Percentiles rank a stretch among this genome's conserved stretches.
These are phyloP conservation scores for Cyprinella venusta DNA, from an alignment of 2,797 vertebrate species.

Conservation along the genomic window DNA sequence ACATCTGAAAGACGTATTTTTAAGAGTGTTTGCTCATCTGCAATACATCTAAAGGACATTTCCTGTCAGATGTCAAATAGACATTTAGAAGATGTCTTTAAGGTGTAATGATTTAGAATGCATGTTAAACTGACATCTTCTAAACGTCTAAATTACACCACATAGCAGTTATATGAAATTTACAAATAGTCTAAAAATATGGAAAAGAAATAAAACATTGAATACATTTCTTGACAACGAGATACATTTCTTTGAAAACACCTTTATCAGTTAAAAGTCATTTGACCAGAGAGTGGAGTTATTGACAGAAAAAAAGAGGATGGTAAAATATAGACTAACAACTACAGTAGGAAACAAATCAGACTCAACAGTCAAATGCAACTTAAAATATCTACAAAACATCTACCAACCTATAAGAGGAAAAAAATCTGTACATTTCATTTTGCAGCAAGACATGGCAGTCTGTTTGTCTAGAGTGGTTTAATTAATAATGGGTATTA, in stretches of 20 bases:
- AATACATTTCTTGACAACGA: constrained; percentile 1
- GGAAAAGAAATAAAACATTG: not conserved
- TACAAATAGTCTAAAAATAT: constrained; percentile 5
- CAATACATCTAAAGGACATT: too few relatives aligned
- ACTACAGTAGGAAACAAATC: constrained; percentile 2
- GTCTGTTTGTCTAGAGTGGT: constrained; percentile 12
- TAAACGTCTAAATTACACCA: too few relatives aligned
- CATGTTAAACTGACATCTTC: too few relatives aligned
- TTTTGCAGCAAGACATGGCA: not conserved
- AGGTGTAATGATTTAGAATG: too few relatives aligned
- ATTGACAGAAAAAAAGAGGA: constrained; percentile 17
- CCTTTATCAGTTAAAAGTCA: constrained; percentile 7
- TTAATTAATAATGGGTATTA: constrained; percentile 29
- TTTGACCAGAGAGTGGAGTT: constrained; percentile 56
- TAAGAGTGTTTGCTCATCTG: too few relatives aligned
- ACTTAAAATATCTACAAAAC: constrained; percentile 67
- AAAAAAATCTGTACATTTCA: not conserved
- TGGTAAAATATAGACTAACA: not conserved
- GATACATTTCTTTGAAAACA: constrained; percentile 11
- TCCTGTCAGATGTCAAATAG: too few relatives aligned
- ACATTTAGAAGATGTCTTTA: too few relatives aligned
- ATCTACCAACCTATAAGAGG: not conserved
- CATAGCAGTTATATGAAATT: not conserved
- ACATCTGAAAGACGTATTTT: too few relatives aligned
- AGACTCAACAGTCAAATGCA: constrained; percentile 41